Conservation (phyloP, 2,797 vertebrate species). For the Helostoma temminkii region DNA sequence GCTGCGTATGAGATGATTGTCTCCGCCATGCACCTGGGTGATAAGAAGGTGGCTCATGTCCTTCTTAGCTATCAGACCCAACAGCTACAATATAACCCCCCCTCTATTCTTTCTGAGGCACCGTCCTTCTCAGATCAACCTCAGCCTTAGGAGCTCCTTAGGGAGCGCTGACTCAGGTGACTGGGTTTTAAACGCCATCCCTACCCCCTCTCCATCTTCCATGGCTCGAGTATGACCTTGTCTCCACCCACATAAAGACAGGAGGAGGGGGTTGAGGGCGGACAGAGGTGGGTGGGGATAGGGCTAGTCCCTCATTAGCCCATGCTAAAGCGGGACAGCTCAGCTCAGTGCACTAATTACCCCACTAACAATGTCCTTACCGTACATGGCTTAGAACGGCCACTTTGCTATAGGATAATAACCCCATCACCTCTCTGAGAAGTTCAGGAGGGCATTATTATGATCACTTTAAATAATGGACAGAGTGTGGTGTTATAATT, state of each 20-base stretch:
- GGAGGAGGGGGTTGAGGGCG: conserved; percentile 42
- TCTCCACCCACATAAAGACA: conserved; percentile 62
- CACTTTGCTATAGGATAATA: conserved; percentile 81
- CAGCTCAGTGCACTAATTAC: conserved; percentile 85
- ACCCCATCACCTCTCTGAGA: conserved; percentile 76
- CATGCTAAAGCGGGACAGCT: conserved; percentile 74
- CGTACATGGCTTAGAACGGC: conserved; percentile 79
- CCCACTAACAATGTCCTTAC: conserved; percentile 86
- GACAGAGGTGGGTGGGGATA: conserved; percentile 65
- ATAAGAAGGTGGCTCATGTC: conserved; percentile 83
- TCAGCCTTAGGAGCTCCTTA: conserved; percentile 69
- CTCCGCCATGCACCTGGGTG: conserved; percentile 65
- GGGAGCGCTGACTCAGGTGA: conserved; percentile 90
- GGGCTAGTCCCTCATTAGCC: conserved; percentile 82
- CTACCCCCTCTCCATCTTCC: conserved; percentile 62
- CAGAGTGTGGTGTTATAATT: conserved; percentile 61
- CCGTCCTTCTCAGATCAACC: conserved; percentile 67
- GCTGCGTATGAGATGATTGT: conserved; percentile 82
- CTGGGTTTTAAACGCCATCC: conserved; percentile 81
- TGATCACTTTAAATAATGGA: conserved; percentile 78
- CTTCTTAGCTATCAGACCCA: conserved; percentile 77
- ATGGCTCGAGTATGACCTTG: conserved; percentile 82
- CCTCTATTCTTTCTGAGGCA: conserved; percentile 43
- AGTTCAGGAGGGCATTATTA: conserved; percentile 81
- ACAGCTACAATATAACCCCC: conserved; percentile 54